phyloP scores from a whole-genome alignment of 23 tunicate species.

The Diplosoma virens region DNA sequence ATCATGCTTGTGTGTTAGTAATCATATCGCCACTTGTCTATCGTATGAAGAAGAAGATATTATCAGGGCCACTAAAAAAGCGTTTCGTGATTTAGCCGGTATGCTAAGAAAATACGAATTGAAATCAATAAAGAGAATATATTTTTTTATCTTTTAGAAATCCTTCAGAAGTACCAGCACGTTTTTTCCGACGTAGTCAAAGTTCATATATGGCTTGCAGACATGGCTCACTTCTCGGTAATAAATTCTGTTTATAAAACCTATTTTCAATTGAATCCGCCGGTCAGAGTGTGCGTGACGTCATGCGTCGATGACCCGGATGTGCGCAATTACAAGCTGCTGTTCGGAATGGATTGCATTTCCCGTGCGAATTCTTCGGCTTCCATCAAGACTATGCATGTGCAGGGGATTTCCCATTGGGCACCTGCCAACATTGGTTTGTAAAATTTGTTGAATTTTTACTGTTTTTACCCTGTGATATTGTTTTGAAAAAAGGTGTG shows the following conservation, averaged over 20 bases:
- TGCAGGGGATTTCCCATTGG: slow-evolving; percentile 88
- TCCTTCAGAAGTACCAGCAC: slow-evolving; percentile 26
- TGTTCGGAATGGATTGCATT: slow-evolving; percentile 53
- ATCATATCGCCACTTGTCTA: no score
- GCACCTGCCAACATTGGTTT: slow-evolving; percentile 90
- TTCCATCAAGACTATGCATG: slow-evolving; percentile 52
- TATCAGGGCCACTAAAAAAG: not conserved
- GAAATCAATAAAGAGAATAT: no score
- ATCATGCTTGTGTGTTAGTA: not conserved
- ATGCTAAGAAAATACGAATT: no score
- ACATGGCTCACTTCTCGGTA: slow-evolving; percentile 51
- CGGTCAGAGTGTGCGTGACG: slow-evolving; percentile 72
- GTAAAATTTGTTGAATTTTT: not conserved
- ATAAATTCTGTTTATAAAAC: slow-evolving; percentile 62
- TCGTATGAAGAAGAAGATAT: slow-evolving; percentile 9
- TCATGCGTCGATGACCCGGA: not conserved
- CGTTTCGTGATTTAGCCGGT: slow-evolving; percentile 9
- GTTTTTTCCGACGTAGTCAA: slow-evolving; percentile 12
- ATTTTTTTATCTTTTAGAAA: slow-evolving; percentile 12
- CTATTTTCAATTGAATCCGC: slow-evolving; percentile 60
- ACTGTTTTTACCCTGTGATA: not conserved
- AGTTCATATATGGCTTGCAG: slow-evolving; percentile 48
- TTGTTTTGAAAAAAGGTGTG: not conserved
- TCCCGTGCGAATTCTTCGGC: slow-evolving; percentile 17
- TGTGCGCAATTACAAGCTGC: not conserved